Conservation (phyloP, 2,113 vertebrate species). For the Tragelaphus buxtoni region DNA sequence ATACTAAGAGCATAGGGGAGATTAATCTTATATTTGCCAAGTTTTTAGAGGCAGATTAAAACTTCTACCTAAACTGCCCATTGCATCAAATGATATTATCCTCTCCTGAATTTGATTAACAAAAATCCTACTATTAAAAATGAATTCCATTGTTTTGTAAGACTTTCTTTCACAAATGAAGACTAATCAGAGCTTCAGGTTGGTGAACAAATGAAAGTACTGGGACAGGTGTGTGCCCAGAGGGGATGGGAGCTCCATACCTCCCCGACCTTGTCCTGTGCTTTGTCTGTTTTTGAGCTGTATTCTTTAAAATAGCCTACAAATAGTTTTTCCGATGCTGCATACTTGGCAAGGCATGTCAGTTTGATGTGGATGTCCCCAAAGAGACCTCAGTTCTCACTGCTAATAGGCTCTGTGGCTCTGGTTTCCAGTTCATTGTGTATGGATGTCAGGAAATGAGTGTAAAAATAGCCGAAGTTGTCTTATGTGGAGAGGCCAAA, state of each 20-base stretch:
- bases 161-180: neutral
- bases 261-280: neutral
- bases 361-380: constrained; percentile 86
- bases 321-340: constrained; percentile 81
- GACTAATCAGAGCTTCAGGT: neutral
- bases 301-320: neutral
- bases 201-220: neutral
- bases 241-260: neutral
- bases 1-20: neutral
- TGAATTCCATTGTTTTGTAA: neutral
- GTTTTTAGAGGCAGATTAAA: neutral
- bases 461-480: constrained; percentile 87
- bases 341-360: constrained; percentile 87
- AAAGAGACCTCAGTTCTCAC: constrained; percentile 87
- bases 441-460: constrained; percentile 91
- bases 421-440: constrained; percentile 89
- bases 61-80: neutral
- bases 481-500: constrained; percentile 89
- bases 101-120: neutral
- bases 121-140: neutral
- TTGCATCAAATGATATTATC: neutral
- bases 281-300: neutral
- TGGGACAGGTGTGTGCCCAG: neutral
- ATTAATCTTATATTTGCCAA: neutral
- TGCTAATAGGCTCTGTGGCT: constrained; percentile 90